Base-by-base conservation (phyloP, 2,888 invertebrate species). In the Papilio gigon region DNA sequence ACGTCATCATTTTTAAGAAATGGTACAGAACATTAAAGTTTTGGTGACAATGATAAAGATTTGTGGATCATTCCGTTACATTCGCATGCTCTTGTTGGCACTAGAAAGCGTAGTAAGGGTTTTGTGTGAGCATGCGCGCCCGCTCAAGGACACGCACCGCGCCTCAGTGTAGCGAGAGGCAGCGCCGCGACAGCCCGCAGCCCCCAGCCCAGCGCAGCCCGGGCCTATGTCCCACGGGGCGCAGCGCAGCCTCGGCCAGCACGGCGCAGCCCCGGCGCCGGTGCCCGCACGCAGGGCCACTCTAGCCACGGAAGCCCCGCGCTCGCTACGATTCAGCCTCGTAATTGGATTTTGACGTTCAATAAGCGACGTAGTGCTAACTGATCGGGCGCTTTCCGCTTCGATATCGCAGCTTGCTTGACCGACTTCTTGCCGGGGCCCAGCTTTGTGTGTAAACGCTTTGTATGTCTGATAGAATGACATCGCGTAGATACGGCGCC, bases 281-380 rank as follows among this genome's bases (percentile, higher is more conserved):
- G 80, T 82, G 76, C 73, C 82, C 78, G 81, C 87, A 82, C 88
- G 86, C 85, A 83, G 86, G 84, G 85, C 89, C 80, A 88, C 89
- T 83, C 79, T 86, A 81, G 83, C 81, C 84, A 84, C 87, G 77
- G 88, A 89, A 87, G 88, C 88, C 86, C 89, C 90, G 81, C 87
- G 91, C 80, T 88, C 86, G 81, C 90, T 92, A 79, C 90, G 90
- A 80, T 92, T 92, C 89, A 90, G 88, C 78, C 91, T 92, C 81
- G 92, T 92, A 91, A 92, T 90, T 91, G 87, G 88, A 89, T 90
- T 90, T 88, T 89, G 80, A 86, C 88, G 87, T 88, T 90, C 88
- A 81, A 88, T 90, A 88, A 84, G 84, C 86, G 84, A 86, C 86
- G 84, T 86, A 86, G 81, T 85, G 85, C 84, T 86, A 80, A 89